Conservation (phyloP, 2,113 vertebrate genomes). For the Halichoerus grypus region DNA sequence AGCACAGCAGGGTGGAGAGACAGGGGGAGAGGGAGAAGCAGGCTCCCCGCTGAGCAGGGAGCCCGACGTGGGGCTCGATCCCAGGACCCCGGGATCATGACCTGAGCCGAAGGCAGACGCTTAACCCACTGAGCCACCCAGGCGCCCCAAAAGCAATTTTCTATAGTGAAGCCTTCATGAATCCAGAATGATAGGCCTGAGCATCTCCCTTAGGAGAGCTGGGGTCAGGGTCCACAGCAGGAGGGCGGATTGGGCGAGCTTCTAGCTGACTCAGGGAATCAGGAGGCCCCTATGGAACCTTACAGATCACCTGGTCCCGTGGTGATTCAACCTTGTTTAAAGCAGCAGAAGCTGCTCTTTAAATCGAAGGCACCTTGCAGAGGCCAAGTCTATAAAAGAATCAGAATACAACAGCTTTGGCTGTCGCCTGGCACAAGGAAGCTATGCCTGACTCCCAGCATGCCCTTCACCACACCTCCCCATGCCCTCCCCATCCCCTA, state of each 20-base stretch:
- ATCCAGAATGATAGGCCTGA: background rate
- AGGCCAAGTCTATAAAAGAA: background rate
- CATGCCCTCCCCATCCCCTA: background rate
- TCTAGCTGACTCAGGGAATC: background rate
- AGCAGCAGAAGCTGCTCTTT: background rate
- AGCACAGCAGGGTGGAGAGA: too few species aligned
- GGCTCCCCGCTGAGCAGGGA: too few species aligned
- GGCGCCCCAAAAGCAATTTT: background rate
- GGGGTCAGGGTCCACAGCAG: background rate
- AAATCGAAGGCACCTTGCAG: background rate
- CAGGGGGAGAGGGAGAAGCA: too few species aligned
- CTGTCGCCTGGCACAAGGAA: background rate
- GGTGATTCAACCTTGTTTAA: background rate
- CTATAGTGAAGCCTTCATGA: background rate
- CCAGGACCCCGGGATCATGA: too few species aligned
- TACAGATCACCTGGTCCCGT: background rate
- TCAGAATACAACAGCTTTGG: background rate
- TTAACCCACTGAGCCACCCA: too few species aligned
- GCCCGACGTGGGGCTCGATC: too few species aligned
- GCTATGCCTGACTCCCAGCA: background rate
- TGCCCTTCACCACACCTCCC: background rate
- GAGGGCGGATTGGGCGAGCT: background rate
- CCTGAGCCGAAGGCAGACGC: too few species aligned
- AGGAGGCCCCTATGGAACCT: background rate
- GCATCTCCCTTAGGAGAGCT: background rate